Conservation (phyloP, 2,797 vertebrate genomes). For the Loriculus beryllinus region DNA sequence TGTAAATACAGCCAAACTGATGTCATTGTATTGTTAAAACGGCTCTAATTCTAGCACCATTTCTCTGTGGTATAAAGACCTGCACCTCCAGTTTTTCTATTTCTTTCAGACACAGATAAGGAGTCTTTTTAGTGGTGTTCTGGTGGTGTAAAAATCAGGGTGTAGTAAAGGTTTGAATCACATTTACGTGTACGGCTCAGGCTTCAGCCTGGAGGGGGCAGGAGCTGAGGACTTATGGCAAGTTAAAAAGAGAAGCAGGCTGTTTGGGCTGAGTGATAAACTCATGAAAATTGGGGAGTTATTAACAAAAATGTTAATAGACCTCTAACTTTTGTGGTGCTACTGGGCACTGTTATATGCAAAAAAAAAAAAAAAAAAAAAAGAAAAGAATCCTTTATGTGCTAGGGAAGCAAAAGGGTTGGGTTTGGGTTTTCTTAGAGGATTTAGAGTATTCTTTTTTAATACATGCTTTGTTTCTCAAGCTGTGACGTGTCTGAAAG, state of each 20-base stretch:
- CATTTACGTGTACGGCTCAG: background rate
- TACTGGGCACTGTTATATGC: background rate
- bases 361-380: background rate
- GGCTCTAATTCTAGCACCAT: background rate
- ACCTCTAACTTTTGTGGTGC: conserved; percentile 31
- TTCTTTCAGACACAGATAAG: background rate
- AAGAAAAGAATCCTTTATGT: background rate
- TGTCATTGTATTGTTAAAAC: background rate
- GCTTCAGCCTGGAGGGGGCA: background rate
- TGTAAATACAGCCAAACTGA: conserved; percentile 22
- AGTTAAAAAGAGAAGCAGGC: background rate
- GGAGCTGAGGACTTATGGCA: background rate
- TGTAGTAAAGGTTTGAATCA: background rate
- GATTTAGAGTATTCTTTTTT: conserved; percentile 19
- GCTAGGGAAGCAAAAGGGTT: conserved; percentile 18
- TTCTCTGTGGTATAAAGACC: background rate
- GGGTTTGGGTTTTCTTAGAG: background rate
- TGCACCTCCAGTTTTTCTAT: background rate
- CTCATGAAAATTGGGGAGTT: conserved; percentile 7
- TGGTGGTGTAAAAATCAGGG: background rate
- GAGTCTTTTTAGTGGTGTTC: background rate
- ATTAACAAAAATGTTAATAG: conserved; percentile 45
- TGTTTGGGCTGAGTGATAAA: conserved; percentile 29
- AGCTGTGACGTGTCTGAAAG: conserved; percentile 5
- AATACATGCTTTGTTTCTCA: conserved; percentile 34